Evolutionary conservation across 1,140 invertebrate species (phyloP), one percentile per base, ranked within the genome.

Genomic region (Cylas formicarius): DNA sequence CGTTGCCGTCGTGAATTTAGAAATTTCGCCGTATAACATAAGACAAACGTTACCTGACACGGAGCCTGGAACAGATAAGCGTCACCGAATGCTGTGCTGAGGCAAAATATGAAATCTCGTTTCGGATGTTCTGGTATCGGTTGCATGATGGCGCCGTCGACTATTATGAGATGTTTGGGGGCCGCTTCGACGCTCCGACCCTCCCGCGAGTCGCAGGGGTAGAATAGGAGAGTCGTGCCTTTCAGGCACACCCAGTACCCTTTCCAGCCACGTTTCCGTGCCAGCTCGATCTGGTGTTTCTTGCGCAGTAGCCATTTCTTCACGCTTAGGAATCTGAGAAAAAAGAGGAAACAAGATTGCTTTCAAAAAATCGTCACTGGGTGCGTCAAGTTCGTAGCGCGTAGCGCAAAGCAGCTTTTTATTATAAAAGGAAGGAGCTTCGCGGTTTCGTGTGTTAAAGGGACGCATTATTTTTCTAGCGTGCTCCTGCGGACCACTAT

Each of bases 181-280:
- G 90, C 86, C 14, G 88, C 84, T 64, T 95, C 91, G 18, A 92
- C 88, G 7, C 86, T 86, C 28, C 86, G 74, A 11, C 86, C 86
- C 63, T 92, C 91, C 33, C 91, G 80, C 18, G 90, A 91, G 65
- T 94, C 90, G 66, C 92, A 95, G 2, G 91, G 90, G 69, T 96
- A 97, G 70, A 97, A 97, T 16, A 97, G 78, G 14, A 98, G 75
- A 13, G 92, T 96, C 9, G 93, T 97, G 42, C 94, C 94, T 67
- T 97, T 97, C 37, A 98, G 73, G 68, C 91, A 95, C 8, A 97
- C 92, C 92, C 93, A 97, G 69, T 97, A 97, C 33, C 90, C 89
- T 69, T 96, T 96, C 94, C 94, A 97, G 44, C 90, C 91, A 26
- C 93, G 77, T 66, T 94, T 93, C 13, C 91, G 77, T 2, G 93